Base-by-base conservation (phyloP, 2,113 vertebrate species). In the Microtus pennsylvanicus region DNA sequence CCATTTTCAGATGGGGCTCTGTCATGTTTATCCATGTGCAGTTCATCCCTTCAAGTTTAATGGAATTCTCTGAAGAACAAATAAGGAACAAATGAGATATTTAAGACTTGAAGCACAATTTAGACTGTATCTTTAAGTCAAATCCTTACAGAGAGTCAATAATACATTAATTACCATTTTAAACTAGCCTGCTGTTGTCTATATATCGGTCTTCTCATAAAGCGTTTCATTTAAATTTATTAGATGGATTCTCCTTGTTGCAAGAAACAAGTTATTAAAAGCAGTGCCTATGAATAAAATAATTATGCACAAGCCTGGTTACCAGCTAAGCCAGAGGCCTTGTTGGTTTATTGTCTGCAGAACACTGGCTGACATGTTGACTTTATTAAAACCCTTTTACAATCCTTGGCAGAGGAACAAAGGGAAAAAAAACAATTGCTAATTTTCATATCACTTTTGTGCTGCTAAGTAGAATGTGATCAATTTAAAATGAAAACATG, bases 131-230 rank as follows among this genome's bases (percentile, higher is more conserved):
- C 38, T 95, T 94, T 82, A 96, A 77, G 7, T 10, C 16, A 92
- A 83, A 80, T 38, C 65, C 8, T 94, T 95, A 55, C 61, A 87
- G 45, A 87, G 2, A 65, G 26, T 65, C 91, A 95, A 96, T 97
- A 97, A 93, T 75, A 65, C 96, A 97, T 96, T 89, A 97, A 97
- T 94, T 94, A 55, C 21, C 58, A 93, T 81, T 88, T 83, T 85
- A 26, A 93, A 88, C 0, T 0, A 80, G 88, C n/a, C 70, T 87
- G 55, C 35, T 89, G 0, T 96, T 52, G 1, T 94, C 38, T 93
- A 55, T 81, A 91, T 96, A 92, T 97, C 96, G 45, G 30, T 21
- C 21, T 38, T 26, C 2, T 93, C 90, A 88, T 81, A 80, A 72
- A 75, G 4, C 11, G 81, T 95, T 97, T 98, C 77, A 92, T 45